phyloP scores from a whole-genome alignment of 2,797 vertebrate species.

The Anisognathus igniventris region DNA sequence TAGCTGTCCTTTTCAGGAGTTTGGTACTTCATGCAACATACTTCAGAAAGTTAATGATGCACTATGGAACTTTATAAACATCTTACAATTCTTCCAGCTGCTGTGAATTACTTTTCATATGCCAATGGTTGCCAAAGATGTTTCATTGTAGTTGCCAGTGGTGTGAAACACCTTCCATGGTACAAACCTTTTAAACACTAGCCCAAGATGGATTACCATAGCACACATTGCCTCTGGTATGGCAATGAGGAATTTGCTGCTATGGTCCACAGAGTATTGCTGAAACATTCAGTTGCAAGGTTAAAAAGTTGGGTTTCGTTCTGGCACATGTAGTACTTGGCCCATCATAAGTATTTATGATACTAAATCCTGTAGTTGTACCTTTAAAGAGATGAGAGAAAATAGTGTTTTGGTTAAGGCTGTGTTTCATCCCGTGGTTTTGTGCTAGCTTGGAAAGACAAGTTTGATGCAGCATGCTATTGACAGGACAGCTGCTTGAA shows the following conservation, averaged over 20 bases:
- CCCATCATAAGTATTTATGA: background rate
- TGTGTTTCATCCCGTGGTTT: background rate
- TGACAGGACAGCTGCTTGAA: background rate
- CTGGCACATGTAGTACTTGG: background rate
- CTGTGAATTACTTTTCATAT: background rate
- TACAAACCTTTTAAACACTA: constrained; percentile 1
- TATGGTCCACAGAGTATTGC: background rate
- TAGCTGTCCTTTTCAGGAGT: background rate
- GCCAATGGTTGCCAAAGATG: constrained; percentile 15
- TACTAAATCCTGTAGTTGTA: background rate
- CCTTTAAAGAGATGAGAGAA: background rate
- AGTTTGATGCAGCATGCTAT: background rate
- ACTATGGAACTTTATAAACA: background rate
- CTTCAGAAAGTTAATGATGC: background rate
- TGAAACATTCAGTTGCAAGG: background rate
- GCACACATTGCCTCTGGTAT: background rate
- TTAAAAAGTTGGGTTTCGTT: background rate
- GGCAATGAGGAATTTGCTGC: background rate
- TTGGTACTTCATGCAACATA: constrained; percentile 5
- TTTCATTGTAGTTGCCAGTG: background rate
- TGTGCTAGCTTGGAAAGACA: background rate
- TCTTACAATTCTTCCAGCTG: background rate
- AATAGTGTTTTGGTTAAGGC: background rate
- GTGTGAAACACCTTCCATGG: background rate
- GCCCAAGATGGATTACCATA: background rate